phyloP scores from a whole-genome alignment of 1,140 invertebrate genomes.

The Drosophila sucinea region DNA sequence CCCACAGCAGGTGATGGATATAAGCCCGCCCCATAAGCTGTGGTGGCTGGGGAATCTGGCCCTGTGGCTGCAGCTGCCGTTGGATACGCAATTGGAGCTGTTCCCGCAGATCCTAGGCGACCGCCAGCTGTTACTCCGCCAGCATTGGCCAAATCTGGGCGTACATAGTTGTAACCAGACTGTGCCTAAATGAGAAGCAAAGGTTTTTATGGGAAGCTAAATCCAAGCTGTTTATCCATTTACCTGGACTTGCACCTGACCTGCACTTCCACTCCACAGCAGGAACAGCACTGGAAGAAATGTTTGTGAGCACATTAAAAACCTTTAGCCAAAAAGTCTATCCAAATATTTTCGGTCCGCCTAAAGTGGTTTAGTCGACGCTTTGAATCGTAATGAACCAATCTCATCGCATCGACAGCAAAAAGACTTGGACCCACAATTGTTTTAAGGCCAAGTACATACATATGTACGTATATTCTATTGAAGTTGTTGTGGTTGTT shows the following conservation, averaged over 20 bases:
- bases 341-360: conserved; percentile 26
- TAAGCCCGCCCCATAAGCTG: conserved; percentile 58
- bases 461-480: not conserved
- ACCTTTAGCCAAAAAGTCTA: conserved; percentile 28
- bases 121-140: conserved; percentile 51
- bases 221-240: not conserved
- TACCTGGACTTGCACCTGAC: conserved; percentile 66
- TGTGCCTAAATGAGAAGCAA: conserved; percentile 69
- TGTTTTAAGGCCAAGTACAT: conserved; percentile 76
- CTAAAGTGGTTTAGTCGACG: conserved; percentile 46
- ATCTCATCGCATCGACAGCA: conserved; percentile 46
- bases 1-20: conserved; percentile 64
- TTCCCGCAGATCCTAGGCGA: conserved; percentile 22
- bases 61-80: conserved; percentile 55
- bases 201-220: not conserved
- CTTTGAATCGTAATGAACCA: conserved; percentile 70
- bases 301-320: conserved; percentile 48
- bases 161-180: conserved; percentile 84
- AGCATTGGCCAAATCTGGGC: conserved; percentile 79
- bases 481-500: conserved; percentile 24
- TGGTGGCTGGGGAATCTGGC: conserved; percentile 54
- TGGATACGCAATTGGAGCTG: conserved; percentile 45
- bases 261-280: conserved; percentile 52
- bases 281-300: conserved; percentile 64
- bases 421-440: conserved; percentile 29